Conservation (phyloP, 2,113 vertebrate species). For the Tenebrosternarchus preto region DNA sequence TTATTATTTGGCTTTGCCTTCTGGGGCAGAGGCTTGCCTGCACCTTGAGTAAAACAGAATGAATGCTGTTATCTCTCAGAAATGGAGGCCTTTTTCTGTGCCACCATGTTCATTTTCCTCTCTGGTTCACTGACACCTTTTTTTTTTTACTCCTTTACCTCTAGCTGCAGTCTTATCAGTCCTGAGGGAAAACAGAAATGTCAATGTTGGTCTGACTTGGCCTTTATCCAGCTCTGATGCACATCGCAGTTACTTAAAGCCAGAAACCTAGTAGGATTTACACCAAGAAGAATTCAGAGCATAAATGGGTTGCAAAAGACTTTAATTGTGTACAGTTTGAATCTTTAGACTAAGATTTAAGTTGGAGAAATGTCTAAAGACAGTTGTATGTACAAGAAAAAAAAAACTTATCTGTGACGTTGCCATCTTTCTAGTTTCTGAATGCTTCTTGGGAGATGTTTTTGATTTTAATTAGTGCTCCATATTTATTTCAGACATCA, state of each 20-base stretch:
- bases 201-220: conserved; percentile 53
- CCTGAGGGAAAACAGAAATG: conserved; percentile 59
- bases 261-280: conserved; percentile 33
- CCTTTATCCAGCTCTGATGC: conserved; percentile 48
- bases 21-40: background rate
- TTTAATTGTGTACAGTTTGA: background rate
- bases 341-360: background rate
- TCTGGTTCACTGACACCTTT: conserved; percentile 40
- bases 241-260: conserved; percentile 42
- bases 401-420: background rate
- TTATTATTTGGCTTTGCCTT: background rate
- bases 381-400: background rate
- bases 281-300: conserved; percentile 37
- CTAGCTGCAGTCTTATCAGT: conserved; percentile 62
- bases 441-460: background rate
- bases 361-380: background rate
- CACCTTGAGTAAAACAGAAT: background rate
- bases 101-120: conserved; percentile 56
- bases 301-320: conserved; percentile 13
- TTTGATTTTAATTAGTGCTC: conserved; percentile 39
- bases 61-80: conserved; percentile 52
- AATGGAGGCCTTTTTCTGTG: conserved; percentile 63
- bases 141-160: conserved; percentile 54
- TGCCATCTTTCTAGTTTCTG: background rate
- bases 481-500: conserved; percentile 75